These are phyloP conservation scores for Frieseomelitta varia DNA, from an alignment of 1,140 invertebrate species.

Conservation along the genomic window DNA sequence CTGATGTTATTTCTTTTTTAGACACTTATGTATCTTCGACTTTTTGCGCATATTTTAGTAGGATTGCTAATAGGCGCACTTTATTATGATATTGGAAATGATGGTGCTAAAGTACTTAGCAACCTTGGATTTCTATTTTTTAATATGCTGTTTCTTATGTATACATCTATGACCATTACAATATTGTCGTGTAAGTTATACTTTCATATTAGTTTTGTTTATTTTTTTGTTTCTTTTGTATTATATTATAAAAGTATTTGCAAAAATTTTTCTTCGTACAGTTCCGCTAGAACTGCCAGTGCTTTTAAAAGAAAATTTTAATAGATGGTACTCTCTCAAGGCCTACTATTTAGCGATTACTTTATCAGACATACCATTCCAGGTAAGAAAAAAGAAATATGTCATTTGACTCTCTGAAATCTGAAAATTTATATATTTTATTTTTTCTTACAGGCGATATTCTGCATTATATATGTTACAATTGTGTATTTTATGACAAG, in stretches of 20 bases:
- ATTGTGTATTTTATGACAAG: slow-evolving; percentile 98
- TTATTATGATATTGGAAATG: slow-evolving; percentile 96
- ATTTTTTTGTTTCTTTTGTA: not conserved
- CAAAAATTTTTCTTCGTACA: slow-evolving; percentile 81
- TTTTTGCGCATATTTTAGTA: slow-evolving; percentile 95
- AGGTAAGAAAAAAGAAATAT: slow-evolving; percentile 84
- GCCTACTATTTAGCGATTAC: slow-evolving; percentile 98
- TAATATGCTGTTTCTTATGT: slow-evolving; percentile 99
- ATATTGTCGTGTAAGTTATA: slow-evolving; percentile 92
- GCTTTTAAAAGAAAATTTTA: slow-evolving; percentile 96
- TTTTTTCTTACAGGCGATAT: slow-evolving; percentile 87
- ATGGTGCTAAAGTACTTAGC: slow-evolving; percentile 96
- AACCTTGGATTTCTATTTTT: slow-evolving; percentile 98
- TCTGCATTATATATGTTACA: slow-evolving; percentile 95
- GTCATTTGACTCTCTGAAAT: not conserved
- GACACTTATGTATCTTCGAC: slow-evolving; percentile 96
- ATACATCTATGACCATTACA: slow-evolving; percentile 98
- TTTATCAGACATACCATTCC: slow-evolving; percentile 97
- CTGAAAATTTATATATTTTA: not conserved
- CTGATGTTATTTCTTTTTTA: slow-evolving; percentile 80
- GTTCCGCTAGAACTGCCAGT: slow-evolving; percentile 98
- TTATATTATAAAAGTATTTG: not conserved
- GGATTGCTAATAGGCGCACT: slow-evolving; percentile 95
- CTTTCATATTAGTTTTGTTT: not conserved
- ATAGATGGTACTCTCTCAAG: slow-evolving; percentile 98